Evolutionary conservation across 2,113 vertebrate genomes (phyloP), one percentile per base, ranked within the genome.

Genomic region (Mesitornis unicolor): DNA sequence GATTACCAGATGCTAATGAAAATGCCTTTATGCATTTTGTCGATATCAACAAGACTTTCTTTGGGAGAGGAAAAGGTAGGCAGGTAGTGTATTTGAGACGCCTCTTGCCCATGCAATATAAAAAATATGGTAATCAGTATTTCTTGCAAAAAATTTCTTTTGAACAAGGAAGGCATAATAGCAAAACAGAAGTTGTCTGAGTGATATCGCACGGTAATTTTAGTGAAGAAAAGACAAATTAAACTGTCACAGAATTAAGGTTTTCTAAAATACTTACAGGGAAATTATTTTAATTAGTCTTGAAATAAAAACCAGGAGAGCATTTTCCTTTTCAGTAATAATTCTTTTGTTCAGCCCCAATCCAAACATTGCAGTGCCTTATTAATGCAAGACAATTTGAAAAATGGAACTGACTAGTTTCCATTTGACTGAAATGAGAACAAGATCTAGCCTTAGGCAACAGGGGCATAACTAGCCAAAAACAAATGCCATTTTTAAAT

Each of bases 401-500:
- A 94, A 95, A 96, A 97, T 96, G 82, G 95, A 95, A 90, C 89
- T 95, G 95, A 95, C 89, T 96, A 74, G 75, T 94, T 96, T 97
- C 91, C 91, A 96, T 96, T 94, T 96, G 93, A 97, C 89, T 93
- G 94, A 96, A 96, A 97, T 85, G 93, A 90, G 95, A 96, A 95
- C 94, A 96, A 95, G 91, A 90, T 93, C 82, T 96, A 90, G 87
- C 94, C 91, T 93, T 77, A 87, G 95, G 95, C 94, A 97, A 84
- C 47, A 87, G 63, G 42, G 94, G 64, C 87, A 96, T 93, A 95
- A 96, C 91, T 96, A 95, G 93, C 91, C 93, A 94, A 96, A 96
- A 96, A 96, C 93, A 96, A 96, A 94, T 96, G 87, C 93, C 95
- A 92, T 87, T 96, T 97, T 96, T 96, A 93, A 96, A 94, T 88